These are phyloP conservation scores for Pangasius larnaudii DNA, from an alignment of 2,797 vertebrate species.

Conservation along the genomic window DNA sequence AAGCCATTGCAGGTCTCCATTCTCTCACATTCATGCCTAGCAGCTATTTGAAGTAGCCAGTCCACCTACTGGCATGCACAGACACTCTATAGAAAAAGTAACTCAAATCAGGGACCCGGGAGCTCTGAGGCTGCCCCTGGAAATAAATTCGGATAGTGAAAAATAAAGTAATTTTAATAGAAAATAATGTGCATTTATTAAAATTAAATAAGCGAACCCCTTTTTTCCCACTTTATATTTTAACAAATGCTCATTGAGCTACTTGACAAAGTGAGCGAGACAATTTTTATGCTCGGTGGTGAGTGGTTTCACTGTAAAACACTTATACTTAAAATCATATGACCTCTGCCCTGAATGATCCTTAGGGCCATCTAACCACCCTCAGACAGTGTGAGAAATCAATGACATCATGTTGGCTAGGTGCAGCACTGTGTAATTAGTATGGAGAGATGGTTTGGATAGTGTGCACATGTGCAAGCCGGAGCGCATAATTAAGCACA, in stretches of 20 bases:
- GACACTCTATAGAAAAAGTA: not conserved
- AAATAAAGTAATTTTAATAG: not conserved
- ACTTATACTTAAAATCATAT: slow-evolving; percentile 36
- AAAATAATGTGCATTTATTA: not conserved
- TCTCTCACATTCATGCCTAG: no score
- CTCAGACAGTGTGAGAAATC: slow-evolving; percentile 54
- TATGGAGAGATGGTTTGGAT: slow-evolving; percentile 1
- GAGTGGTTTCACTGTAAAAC: slow-evolving; percentile 55
- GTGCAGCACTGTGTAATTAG: slow-evolving; percentile 43
- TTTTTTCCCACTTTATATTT: not conserved
- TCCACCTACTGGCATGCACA: not conserved
- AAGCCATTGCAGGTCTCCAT: not conserved
- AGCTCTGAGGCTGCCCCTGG: not conserved
- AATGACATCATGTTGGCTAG: slow-evolving; percentile 52
- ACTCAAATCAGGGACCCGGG: not conserved
- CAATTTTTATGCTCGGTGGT: not conserved
- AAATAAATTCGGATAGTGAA: not conserved
- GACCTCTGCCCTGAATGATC: slow-evolving; percentile 6
- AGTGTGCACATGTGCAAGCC: slow-evolving; percentile 23
- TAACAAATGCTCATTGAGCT: not conserved
- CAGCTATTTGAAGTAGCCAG: no score
- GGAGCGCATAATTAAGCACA: slow-evolving; percentile 35
- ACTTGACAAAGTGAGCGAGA: not conserved
- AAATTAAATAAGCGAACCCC: not conserved
- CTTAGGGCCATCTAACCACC: slow-evolving; percentile 38